phyloP scores from a whole-genome alignment of 2,797 vertebrate species.

The Yasuhikotakia modesta region DNA sequence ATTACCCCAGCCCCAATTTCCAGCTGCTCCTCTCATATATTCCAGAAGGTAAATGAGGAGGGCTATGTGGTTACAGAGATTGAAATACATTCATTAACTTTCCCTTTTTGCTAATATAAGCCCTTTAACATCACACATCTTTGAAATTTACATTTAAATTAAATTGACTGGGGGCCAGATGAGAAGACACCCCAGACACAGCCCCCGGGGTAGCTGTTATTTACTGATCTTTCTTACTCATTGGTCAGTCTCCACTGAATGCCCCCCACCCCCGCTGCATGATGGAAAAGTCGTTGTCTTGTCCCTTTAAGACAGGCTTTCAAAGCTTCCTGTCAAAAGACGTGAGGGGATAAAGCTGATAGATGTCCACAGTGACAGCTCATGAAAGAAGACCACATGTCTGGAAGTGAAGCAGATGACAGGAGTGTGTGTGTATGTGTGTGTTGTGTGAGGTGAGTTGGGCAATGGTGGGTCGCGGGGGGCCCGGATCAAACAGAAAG shows the following conservation, averaged over 20 bases:
- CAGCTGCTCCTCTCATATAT: slow-evolving; percentile 46
- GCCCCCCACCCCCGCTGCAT: not conserved
- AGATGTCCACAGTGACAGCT: slow-evolving; percentile 23
- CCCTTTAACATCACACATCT: slow-evolving; percentile 56
- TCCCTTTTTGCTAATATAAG: slow-evolving; percentile 62
- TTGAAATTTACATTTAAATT: slow-evolving; percentile 66
- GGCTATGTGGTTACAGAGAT: slow-evolving; percentile 55
- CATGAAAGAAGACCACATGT: slow-evolving; percentile 21
- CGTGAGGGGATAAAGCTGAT: not conserved
- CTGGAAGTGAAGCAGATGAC: slow-evolving; percentile 10
- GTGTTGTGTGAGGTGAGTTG: not conserved
- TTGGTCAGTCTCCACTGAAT: slow-evolving; percentile 34
- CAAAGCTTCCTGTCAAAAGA: slow-evolving; percentile 40
- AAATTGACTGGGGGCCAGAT: slow-evolving; percentile 63
- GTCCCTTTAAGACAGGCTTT: slow-evolving; percentile 11
- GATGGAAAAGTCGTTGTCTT: not conserved
- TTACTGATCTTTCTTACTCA: slow-evolving; percentile 52
- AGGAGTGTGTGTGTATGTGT: slow-evolving; percentile 4
- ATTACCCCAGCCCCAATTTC: slow-evolving; percentile 36
- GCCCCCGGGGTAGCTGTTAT: slow-evolving; percentile 54
- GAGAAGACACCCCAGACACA: slow-evolving; percentile 46
- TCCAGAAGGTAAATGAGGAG: slow-evolving; percentile 49
- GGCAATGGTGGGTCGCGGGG: not conserved
- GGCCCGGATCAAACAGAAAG: slow-evolving; percentile 35
- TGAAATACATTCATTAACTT: slow-evolving; percentile 63